Evolutionary conservation across 30 jellyfish, hydroid and myxozoan species (phyloP), one percentile per base, ranked within the genome.

Genomic region (Aurelia sp.): DNA sequence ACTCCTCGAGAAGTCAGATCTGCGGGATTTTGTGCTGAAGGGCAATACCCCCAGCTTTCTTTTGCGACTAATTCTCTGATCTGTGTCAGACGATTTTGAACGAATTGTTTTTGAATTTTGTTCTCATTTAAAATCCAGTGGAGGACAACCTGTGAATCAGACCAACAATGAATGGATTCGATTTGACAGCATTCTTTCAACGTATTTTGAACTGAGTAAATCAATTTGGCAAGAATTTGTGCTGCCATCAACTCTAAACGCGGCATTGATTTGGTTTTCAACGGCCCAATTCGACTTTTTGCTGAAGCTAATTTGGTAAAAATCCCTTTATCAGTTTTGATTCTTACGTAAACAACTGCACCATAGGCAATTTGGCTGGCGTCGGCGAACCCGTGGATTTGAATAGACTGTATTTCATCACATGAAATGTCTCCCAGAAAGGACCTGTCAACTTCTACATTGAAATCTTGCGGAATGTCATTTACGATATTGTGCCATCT

Each of bases 161-260:
- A 41, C 86, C 92, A 83, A 33, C 80, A 83, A 55, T 18, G 21
- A 13, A 50, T 8, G 24, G 20, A 8, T 2, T n/a, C n/a, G n/a
- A n/a, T n/a, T n/a, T 31, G 19, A 53, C 17, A 11, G 57, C 41
- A 21, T 4, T 51, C 27, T 12, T n/a, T 20, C 47, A 81, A 16
- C 24, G 84, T 73, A 31, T 67, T 81, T 15, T 51, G 35, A 30
- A 81, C 73, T 21, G 74, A 47, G 1, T 38, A 9, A 8, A 70
- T 53, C 50, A 69, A 30, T 7, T 61, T 20, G 4, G 92, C 86
- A 16, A 70, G 67, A 2, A 59, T 35, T 21, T 22, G 31, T 40
- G 87, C 86, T 8, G 88, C 82, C 63, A 11, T 57, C 24, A 83
- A 62, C 44, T 71, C 87, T 72, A 69, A 55, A 4, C 87, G 65